These are phyloP conservation scores for Galaxea fascicularis DNA, from an alignment of 92 coral and sea anemone species.

Conservation along the genomic window DNA sequence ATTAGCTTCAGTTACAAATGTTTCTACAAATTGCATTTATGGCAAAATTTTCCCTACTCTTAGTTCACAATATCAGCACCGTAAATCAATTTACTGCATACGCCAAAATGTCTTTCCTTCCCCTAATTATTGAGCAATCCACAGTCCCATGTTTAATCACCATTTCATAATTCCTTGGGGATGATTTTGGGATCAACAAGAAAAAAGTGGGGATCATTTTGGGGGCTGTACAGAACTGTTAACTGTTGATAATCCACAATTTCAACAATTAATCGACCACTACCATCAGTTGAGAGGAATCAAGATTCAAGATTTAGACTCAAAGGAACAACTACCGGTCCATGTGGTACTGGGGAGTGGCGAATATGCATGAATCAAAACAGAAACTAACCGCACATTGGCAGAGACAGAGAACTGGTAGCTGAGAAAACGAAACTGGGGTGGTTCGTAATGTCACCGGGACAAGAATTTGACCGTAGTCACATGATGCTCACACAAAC, in stretches of 20 bases:
- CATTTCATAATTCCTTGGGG: too few relatives aligned
- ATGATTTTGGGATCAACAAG: too few relatives aligned
- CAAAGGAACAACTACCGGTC: slow-evolving; percentile 16
- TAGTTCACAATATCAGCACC: too few relatives aligned
- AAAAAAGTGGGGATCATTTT: too few relatives aligned
- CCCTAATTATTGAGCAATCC: too few relatives aligned
- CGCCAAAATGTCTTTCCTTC: too few relatives aligned
- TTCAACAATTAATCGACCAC: slow-evolving; percentile 19
- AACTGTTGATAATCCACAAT: slow-evolving; percentile 17
- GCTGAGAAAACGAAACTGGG: slow-evolving; percentile 24
- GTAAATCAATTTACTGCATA: too few relatives aligned
- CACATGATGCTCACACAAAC: slow-evolving; percentile 18
- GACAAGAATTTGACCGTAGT: slow-evolving; percentile 3
- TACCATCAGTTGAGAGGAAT: slow-evolving; percentile 20
- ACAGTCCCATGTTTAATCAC: too few relatives aligned
- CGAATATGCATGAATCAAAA: slow-evolving; percentile 27
- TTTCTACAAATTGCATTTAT: too few relatives aligned
- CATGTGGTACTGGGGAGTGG: slow-evolving; percentile 29
- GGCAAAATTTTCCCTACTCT: too few relatives aligned
- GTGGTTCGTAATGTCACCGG: slow-evolving; percentile 19
- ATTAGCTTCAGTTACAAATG: too few relatives aligned
- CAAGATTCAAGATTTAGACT: slow-evolving; percentile 15
- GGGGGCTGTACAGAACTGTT: too few relatives aligned
- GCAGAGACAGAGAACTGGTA: background rate
- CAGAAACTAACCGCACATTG: slow-evolving; percentile 14